Evolutionary conservation across 2,113 vertebrate species (phyloP).

Genomic region (Myiagra hebetior): DNA sequence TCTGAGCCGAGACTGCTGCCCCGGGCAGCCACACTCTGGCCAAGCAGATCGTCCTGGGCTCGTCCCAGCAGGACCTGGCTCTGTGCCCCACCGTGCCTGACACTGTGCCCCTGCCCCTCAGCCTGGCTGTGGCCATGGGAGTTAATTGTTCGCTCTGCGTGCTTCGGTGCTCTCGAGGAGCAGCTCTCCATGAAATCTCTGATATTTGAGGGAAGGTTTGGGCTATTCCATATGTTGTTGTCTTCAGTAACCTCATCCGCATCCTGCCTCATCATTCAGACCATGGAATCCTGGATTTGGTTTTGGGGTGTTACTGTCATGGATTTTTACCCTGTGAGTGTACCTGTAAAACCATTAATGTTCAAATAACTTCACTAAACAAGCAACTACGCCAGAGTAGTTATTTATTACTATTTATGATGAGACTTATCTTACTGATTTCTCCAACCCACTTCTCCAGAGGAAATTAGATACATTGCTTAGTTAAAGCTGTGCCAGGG

Average conservation of each 20-base stretch:
- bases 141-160: rapidly evolving
- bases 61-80: not conserved
- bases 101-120: not conserved
- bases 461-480: conserved; percentile 69
- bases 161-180: rapidly evolving
- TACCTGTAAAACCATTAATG: conserved; percentile 13
- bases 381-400: conserved; percentile 12
- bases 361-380: conserved; percentile 49
- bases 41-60: rapidly evolving
- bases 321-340: not conserved
- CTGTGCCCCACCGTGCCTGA: not conserved
- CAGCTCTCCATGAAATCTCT: not conserved
- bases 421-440: conserved; percentile 65
- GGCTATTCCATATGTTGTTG: not conserved
- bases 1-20: not conserved
- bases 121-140: rapidly evolving
- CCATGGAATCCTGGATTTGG: not conserved
- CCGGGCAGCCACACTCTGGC: not conserved
- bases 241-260: not conserved
- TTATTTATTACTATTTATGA: conserved; percentile 65
- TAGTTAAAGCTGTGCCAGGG: conserved; percentile 62
- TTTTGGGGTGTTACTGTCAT: not conserved
- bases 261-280: not conserved
- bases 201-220: not conserved
- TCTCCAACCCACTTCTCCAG: conserved; percentile 50